Evolutionary conservation across 2,113 vertebrate genomes (phyloP).

Genomic region (Alectura lathami): DNA sequence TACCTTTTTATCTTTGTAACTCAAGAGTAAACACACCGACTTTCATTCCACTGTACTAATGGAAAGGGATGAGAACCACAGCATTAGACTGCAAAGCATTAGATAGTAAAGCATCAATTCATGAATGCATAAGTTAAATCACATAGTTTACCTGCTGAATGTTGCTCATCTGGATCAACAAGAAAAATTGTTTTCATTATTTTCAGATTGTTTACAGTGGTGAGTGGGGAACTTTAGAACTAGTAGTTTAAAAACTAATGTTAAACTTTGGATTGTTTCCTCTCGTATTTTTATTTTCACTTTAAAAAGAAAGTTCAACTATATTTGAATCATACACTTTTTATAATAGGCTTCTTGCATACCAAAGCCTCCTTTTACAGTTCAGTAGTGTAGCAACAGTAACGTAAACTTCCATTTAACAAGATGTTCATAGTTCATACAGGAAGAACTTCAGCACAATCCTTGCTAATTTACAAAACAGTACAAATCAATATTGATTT

Average conservation of each 20-base stretch:
- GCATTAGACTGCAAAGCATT: neutral
- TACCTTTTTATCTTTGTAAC: neutral
- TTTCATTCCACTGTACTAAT: neutral
- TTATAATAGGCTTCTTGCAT: neutral
- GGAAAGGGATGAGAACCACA: neutral
- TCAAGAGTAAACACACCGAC: neutral
- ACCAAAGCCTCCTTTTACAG: neutral
- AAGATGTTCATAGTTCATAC: neutral
- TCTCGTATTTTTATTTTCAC: neutral
- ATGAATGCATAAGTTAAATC: neutral
- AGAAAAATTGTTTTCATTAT: neutral
- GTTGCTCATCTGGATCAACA: neutral
- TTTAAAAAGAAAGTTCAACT: neutral
- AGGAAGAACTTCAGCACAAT: neutral
- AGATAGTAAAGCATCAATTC: neutral
- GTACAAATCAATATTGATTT: neutral
- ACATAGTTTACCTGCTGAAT: neutral
- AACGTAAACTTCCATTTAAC: neutral
- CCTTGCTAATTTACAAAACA: neutral
- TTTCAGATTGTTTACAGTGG: neutral
- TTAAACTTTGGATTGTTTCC: neutral
- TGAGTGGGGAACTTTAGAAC: fast-evolving
- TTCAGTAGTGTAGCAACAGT: neutral
- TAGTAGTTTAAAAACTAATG: neutral
- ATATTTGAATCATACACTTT: neutral